phyloP scores from a whole-genome alignment of 2,888 invertebrate species.

The Mythimna ferrago region DNA sequence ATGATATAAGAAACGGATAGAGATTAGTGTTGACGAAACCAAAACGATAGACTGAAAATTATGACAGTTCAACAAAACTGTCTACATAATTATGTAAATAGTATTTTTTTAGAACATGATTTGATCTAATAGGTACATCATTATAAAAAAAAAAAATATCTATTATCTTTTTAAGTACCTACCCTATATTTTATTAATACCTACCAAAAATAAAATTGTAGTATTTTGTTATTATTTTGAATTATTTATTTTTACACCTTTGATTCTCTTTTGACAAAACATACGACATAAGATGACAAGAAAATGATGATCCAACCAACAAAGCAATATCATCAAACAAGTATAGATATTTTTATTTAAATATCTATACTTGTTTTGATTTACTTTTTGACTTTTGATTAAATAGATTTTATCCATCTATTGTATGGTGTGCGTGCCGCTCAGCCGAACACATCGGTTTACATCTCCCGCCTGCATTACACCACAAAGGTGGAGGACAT shows the following conservation, averaged over 20 bases:
- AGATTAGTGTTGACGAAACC: background rate
- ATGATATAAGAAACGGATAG: background rate
- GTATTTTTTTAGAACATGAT: background rate
- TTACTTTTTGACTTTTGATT: too few relatives aligned
- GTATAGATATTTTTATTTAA: too few relatives aligned
- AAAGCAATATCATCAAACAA: too few relatives aligned
- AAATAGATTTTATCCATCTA: too few relatives aligned
- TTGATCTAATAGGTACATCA: background rate
- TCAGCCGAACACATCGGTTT: too few relatives aligned
- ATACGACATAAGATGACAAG: background rate
- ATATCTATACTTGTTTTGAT: too few relatives aligned
- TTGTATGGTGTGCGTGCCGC: too few relatives aligned
- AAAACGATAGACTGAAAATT: constrained; percentile 2
- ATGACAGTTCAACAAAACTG: background rate
- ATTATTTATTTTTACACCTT: too few relatives aligned
- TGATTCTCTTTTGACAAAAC: too few relatives aligned
- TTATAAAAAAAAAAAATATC: background rate
- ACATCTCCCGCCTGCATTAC: too few relatives aligned
- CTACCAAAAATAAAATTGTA: background rate
- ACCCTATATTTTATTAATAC: background rate
- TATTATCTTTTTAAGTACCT: background rate
- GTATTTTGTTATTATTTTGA: background rate
- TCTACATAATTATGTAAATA: background rate
- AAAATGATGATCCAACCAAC: background rate
- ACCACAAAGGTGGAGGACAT: too few relatives aligned